These are phyloP conservation scores for Actinia equina DNA, from an alignment of 64 coral and sea anemone genomes.

Conservation along the genomic window DNA sequence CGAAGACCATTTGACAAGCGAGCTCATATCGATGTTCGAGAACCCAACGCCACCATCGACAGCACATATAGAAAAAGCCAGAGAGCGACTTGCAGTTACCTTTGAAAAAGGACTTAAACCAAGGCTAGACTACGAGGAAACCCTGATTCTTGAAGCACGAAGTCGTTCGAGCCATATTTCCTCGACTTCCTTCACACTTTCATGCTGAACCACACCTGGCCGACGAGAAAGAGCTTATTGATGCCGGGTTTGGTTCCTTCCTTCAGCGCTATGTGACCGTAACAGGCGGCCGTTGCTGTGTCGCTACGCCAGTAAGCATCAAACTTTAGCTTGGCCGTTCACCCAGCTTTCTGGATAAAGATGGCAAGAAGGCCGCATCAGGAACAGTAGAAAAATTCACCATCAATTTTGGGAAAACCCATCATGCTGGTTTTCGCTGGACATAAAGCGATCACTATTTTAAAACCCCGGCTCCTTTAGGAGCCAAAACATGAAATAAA, in stretches of 20 bases:
- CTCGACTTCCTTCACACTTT: neutral
- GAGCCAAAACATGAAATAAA: no score
- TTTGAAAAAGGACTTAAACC: neutral
- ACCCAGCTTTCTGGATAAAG: no score
- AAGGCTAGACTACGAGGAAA: neutral
- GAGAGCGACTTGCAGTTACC: neutral
- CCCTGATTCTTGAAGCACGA: neutral
- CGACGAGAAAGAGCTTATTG: neutral
- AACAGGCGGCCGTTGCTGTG: slow-evolving; percentile 1
- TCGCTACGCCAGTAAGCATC: neutral
- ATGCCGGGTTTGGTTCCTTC: neutral
- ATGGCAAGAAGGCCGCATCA: no score
- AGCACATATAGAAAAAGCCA: neutral
- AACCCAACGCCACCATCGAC: neutral
- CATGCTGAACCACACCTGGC: neutral
- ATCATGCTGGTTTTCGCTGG: no score
- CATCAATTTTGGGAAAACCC: no score
- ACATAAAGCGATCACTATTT: no score
- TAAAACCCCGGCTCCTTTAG: no score
- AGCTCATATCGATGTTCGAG: neutral
- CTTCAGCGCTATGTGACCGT: neutral
- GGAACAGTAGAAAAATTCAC: no score
- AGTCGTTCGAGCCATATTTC: neutral
- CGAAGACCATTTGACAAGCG: neutral
- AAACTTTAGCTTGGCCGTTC: no score